Evolutionary conservation across 2,888 invertebrate genomes (phyloP), one percentile per base, ranked within the genome.

Genomic region (Iphiclides podalirius): DNA sequence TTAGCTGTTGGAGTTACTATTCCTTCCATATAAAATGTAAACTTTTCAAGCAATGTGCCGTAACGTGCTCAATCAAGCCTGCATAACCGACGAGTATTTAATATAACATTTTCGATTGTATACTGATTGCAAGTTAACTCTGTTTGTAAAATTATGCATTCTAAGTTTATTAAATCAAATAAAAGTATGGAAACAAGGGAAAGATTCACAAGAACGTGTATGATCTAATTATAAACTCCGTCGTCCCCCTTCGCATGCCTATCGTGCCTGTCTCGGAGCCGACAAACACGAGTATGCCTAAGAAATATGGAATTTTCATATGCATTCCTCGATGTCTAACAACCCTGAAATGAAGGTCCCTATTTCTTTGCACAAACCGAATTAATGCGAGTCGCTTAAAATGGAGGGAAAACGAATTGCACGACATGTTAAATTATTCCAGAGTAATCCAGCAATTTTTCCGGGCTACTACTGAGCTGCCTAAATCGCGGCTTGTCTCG

Each of bases 181-280:
- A 63, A 58, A 56, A 57, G 8, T 9, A 28, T 28, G n/a, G 28
- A 2, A 11, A 55, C 70, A 70, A 64, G 68, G 64, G 62, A 66
- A 70, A 66, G 63, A 66, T 72, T 69, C 66, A 70, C 67, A 63
- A 60, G 72, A 71, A 68, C 67, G 65, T 67, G 61, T 66, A 59
- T 60, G 64, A 65, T 77, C 82, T 85, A 85, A 85, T 83, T 78
- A 79, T 85, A 83, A 71, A 62, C 56, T 47, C 50, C 63, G 65
- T 62, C 65, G 54, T 60, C 64, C 63, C 61, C 71, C 61, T 63
- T 70, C 74, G 79, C 82, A 61, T 78, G 72, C 78, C 73, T 75
- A 67, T 67, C 78, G 63, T 74, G 68, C 76, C 75, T 63, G 66
- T 60, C 61, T 65, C 60, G 60, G 52, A 47, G 55, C 50, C 55